These are phyloP conservation scores for Grammomys surdaster DNA, from an alignment of 2,113 vertebrate species.

Conservation along the genomic window DNA sequence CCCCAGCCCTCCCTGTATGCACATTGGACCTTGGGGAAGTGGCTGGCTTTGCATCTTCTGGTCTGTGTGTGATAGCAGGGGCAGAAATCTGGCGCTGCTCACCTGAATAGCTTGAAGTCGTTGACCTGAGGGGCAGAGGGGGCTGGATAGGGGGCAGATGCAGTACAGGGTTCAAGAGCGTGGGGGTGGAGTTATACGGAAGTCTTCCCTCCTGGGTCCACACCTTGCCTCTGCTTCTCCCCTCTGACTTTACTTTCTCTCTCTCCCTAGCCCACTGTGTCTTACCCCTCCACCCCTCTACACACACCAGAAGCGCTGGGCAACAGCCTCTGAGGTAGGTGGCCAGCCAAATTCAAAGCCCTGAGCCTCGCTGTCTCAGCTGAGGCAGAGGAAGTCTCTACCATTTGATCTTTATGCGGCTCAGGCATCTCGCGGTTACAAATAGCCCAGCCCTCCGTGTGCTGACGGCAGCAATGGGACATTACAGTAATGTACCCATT, in stretches of 20 bases:
- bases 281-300: fast-evolving
- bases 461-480: slow-evolving; percentile 65
- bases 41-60: background rate
- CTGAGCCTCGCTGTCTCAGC: slow-evolving; percentile 39
- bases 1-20: no score
- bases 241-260: background rate
- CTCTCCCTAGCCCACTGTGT: background rate
- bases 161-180: background rate
- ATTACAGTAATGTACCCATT: slow-evolving; percentile 77
- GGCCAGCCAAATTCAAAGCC: slow-evolving; percentile 10
- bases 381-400: background rate
- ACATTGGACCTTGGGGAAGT: background rate
- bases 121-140: no score
- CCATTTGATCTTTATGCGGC: slow-evolving; percentile 74
- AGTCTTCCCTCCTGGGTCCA: fast-evolving
- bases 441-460: slow-evolving; percentile 52
- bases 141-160: background rate
- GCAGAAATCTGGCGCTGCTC: background rate
- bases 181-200: background rate
- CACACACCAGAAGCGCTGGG: background rate
- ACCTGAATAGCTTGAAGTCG: background rate
- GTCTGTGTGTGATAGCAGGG: background rate
- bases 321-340: slow-evolving; percentile 1
- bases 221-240: fast-evolving
- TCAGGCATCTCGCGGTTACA: slow-evolving; percentile 71